Evolutionary conservation across 2,888 invertebrate species (phyloP).

Genomic region (Auanema freiburgensis): DNA sequence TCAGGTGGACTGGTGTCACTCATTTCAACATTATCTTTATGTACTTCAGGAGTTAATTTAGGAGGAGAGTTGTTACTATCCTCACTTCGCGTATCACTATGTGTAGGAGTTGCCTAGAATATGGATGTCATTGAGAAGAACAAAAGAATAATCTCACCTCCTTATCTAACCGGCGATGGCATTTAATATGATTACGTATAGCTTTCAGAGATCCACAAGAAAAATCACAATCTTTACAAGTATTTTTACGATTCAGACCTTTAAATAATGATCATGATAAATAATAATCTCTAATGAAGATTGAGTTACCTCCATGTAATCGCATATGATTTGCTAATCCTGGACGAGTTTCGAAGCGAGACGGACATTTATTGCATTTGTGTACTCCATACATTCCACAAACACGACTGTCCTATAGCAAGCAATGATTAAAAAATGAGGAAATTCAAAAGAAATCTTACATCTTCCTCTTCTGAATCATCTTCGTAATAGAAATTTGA

Average conservation of each 20-base stretch:
- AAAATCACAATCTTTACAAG: constrained; percentile 41
- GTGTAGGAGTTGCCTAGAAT: no score
- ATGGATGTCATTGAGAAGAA: no score
- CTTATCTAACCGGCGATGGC: constrained; percentile 21
- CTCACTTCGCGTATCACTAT: no score
- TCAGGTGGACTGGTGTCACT: no score
- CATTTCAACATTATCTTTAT: no score
- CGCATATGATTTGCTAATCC: constrained; percentile 36
- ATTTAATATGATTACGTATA: constrained; percentile 21
- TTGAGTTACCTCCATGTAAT: constrained; percentile 27
- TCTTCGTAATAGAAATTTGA: constrained; percentile 16
- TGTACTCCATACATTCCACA: constrained; percentile 12
- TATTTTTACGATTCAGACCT: constrained; percentile 16
- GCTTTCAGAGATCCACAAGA: constrained; percentile 30
- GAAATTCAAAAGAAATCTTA: not conserved
- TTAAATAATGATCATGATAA: not conserved
- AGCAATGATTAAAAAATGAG: not conserved
- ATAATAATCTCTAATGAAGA: not conserved
- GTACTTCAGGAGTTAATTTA: no score
- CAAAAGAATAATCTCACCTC: constrained; percentile 5
- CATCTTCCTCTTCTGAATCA: constrained; percentile 19
- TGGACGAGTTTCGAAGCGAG: constrained; percentile 26
- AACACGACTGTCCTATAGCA: not conserved
- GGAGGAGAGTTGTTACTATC: no score
- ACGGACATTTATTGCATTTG: constrained; percentile 30